Evolutionary conservation across 2,797 vertebrate species (phyloP).

Genomic region (Rallus crepitans): DNA sequence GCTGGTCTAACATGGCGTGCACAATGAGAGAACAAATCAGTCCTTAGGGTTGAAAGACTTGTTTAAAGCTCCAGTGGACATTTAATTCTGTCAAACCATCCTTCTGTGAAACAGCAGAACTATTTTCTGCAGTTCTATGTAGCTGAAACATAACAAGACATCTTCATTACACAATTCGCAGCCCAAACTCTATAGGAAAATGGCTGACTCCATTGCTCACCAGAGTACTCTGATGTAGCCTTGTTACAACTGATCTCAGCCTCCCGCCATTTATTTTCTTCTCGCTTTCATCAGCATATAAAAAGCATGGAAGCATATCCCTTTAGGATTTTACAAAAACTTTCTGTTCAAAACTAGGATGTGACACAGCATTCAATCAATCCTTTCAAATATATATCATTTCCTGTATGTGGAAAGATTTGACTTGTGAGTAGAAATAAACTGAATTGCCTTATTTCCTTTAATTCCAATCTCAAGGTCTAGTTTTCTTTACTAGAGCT

Average conservation of each 20-base stretch:
- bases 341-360: slow-evolving; percentile 7
- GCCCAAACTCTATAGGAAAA: background rate
- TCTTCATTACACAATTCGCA: background rate
- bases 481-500: background rate
- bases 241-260: background rate
- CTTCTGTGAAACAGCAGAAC: background rate
- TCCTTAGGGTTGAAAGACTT: background rate
- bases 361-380: background rate
- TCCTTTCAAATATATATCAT: slow-evolving; percentile 34
- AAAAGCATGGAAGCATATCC: background rate
- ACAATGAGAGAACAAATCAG: background rate
- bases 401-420: slow-evolving; percentile 7
- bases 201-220: background rate
- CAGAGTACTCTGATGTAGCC: background rate
- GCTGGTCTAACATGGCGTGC: background rate
- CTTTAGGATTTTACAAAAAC: background rate
- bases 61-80: background rate
- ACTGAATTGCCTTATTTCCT: background rate
- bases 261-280: background rate
- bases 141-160: background rate
- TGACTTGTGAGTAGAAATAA: background rate
- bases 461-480: background rate
- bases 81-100: background rate
- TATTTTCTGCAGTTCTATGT: background rate
- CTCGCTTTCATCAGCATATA: background rate